phyloP scores from a whole-genome alignment of 1,140 invertebrate species.

The Polypedilum pembai region DNA sequence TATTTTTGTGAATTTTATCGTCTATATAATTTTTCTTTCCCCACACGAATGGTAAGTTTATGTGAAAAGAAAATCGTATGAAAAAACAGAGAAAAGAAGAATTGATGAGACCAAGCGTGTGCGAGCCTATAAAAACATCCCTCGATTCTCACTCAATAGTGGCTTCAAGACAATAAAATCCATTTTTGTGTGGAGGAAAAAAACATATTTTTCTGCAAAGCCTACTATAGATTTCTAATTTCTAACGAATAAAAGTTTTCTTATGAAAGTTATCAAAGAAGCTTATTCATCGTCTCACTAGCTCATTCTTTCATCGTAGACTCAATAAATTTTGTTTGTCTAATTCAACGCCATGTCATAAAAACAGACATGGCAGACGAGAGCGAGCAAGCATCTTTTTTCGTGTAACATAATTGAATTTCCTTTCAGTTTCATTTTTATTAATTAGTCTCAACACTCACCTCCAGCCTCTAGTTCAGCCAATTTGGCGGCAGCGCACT shows the following conservation, averaged over 20 bases:
- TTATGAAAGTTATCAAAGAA: too few species aligned
- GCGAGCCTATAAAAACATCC: neutral
- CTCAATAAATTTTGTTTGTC: slow-evolving; percentile 18
- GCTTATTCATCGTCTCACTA: too few species aligned
- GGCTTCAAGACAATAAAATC: too few species aligned
- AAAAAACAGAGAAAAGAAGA: too few species aligned
- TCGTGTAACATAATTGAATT: slow-evolving; percentile 6
- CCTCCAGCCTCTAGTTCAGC: slow-evolving; percentile 42
- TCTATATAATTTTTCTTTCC: neutral
- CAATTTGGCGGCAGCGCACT: slow-evolving; percentile 43
- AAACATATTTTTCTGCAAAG: too few species aligned
- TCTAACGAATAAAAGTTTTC: too few species aligned
- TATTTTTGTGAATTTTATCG: slow-evolving; percentile 19
- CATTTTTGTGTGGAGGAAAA: too few species aligned
- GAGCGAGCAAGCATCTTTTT: neutral
- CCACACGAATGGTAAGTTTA: neutral
- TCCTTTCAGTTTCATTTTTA: neutral
- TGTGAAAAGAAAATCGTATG: too few species aligned
- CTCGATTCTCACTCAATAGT: neutral
- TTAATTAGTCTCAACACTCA: slow-evolving; percentile 32
- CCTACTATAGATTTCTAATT: too few species aligned
- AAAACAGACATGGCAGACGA: neutral
- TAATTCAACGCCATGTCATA: neutral
- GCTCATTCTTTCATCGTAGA: neutral
- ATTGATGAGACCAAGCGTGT: neutral